Percentiles rank a stretch among this genome's conserved stretches.
Conservation (phyloP, 2,797 vertebrate genomes). For the Anableps anableps region DNA sequence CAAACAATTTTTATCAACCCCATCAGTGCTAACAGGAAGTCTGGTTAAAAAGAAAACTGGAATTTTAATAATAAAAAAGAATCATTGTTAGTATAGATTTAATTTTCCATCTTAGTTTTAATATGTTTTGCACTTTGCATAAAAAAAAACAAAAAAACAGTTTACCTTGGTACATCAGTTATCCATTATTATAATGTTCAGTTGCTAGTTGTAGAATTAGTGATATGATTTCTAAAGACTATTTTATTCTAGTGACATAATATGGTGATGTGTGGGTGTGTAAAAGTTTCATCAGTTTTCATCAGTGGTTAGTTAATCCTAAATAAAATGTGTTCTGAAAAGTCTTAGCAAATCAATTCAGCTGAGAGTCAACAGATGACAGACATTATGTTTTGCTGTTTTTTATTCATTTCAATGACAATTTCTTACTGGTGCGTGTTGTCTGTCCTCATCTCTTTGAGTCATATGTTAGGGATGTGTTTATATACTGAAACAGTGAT, state of each 20-base stretch:
- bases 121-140: background rate
- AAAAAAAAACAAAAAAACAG: background rate
- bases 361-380: background rate
- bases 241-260: background rate
- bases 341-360: background rate
- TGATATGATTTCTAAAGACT: background rate
- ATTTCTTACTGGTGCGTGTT: background rate
- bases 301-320: background rate
- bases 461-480: background rate
- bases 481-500: background rate
- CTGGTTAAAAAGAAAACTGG: background rate
- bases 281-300: background rate
- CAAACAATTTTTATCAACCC: background rate
- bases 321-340: background rate
- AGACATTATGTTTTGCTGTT: background rate
- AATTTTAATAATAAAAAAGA: background rate
- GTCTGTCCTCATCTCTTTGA: background rate
- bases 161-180: background rate
- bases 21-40: background rate
- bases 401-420: background rate
- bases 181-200: background rate
- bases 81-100: background rate
- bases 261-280: background rate
- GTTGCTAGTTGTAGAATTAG: background rate
- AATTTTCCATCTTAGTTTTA: background rate